Percentiles rank a stretch among this genome's conserved stretches.
phyloP scores from a whole-genome alignment of 2,797 vertebrate genomes.

The Moxostoma hubbsi region DNA sequence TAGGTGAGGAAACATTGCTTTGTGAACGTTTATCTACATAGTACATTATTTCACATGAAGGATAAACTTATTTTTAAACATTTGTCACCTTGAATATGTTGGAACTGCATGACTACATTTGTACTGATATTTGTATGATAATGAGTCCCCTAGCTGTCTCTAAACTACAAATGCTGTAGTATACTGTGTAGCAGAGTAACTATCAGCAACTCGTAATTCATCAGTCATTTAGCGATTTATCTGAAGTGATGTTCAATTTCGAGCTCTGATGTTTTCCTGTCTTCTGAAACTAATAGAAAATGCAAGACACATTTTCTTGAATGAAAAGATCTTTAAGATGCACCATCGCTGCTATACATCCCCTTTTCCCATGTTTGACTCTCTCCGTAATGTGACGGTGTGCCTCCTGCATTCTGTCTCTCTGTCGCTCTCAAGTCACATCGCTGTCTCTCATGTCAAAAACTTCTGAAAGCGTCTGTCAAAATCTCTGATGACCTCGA shows the following conservation, averaged over 20 bases:
- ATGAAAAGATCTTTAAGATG: background rate
- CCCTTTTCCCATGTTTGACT: constrained; percentile 10
- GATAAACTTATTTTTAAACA: background rate
- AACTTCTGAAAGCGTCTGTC: constrained; percentile 14
- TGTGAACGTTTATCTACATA: background rate
- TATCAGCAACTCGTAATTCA: constrained; percentile 13
- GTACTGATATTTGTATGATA: background rate
- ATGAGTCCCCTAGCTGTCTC: background rate
- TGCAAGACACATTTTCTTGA: background rate
- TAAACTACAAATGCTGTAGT: no score
- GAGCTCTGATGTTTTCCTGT: constrained; percentile 21
- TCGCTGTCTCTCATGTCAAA: constrained; percentile 28
- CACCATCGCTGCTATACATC: background rate
- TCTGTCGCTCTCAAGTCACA: constrained; percentile 2
- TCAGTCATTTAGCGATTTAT: constrained; percentile 8
- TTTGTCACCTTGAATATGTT: background rate
- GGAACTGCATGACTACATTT: no score
- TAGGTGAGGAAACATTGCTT: background rate
- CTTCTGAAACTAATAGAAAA: background rate
- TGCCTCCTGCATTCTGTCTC: constrained; percentile 13
- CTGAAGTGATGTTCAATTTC: constrained; percentile 38
- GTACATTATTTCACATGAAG: background rate
- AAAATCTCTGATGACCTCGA: constrained; percentile 3
- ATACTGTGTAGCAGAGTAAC: background rate
- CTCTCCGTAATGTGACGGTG: constrained; percentile 46